phyloP scores from a whole-genome alignment of 1,140 invertebrate genomes.

The Cherax destructor region DNA sequence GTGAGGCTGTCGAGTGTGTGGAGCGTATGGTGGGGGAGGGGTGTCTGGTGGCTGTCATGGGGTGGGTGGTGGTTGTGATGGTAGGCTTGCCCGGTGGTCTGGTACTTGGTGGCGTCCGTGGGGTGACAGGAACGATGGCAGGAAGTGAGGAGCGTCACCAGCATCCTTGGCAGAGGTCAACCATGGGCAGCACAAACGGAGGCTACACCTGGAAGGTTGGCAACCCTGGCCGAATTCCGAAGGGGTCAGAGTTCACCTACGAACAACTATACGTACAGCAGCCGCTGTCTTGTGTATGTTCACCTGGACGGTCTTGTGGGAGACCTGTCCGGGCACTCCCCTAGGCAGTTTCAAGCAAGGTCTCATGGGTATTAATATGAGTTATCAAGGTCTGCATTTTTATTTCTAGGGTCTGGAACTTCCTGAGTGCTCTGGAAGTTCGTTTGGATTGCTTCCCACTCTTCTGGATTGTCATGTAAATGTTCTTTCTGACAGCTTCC shows the following conservation, averaged over 20 bases:
- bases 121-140: neutral
- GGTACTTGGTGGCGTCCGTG: no score
- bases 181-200: conserved; percentile 29
- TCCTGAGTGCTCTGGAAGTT: no score
- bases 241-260: conserved; percentile 26
- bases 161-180: conserved; percentile 28
- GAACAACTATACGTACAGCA: neutral
- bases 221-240: conserved; percentile 39
- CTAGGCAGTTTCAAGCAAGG: no score
- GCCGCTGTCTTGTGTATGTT: neutral
- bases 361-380: no score
- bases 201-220: conserved; percentile 1
- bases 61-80: no score
- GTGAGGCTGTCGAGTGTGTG: neutral
- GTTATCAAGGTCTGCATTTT: no score
- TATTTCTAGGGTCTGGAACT: no score
- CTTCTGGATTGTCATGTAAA: neutral
- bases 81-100: no score
- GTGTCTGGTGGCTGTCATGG: no score
- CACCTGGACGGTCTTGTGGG: neutral
- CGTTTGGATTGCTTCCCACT: neutral
- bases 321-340: no score
- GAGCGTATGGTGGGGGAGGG: neutral
- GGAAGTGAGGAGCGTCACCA: neutral
- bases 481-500: no score